Conservation (phyloP, 2,113 vertebrate genomes). For the Pelobates fuscus region DNA sequence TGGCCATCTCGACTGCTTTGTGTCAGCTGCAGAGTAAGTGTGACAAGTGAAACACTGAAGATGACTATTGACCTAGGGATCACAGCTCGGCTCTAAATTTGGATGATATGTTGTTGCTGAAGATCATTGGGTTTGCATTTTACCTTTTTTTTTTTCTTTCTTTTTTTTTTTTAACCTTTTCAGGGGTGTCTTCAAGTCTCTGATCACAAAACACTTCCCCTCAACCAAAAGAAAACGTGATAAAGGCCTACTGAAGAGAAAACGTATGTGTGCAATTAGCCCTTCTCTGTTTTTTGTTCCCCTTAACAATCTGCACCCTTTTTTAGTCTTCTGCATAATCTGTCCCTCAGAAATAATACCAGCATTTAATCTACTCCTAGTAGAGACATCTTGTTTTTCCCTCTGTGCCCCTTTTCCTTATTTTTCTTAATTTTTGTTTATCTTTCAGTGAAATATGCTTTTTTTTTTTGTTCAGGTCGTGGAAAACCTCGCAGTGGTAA, state of each 20-base stretch:
- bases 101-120: accelerated
- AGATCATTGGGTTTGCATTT: accelerated
- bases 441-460: neutral
- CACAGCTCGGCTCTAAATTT: too few species aligned
- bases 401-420: neutral
- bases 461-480: slow-evolving; percentile 73
- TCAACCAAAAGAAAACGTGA: slow-evolving; percentile 90
- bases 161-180: slow-evolving; percentile 50
- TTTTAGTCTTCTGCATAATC: neutral
- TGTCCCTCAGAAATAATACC: too few species aligned
- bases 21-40: slow-evolving; percentile 93
- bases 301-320: neutral
- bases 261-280: slow-evolving; percentile 76
- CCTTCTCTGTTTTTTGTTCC: neutral
- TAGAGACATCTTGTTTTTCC: neutral
- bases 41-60: neutral
- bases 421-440: neutral
- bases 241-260: slow-evolving; percentile 84
- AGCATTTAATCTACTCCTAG: too few species aligned
- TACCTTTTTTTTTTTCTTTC: too few species aligned
- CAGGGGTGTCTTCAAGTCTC: slow-evolving; percentile 95
- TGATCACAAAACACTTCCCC: slow-evolving; percentile 96
- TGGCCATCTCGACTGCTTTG: slow-evolving; percentile 88
- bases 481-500: slow-evolving; percentile 76
- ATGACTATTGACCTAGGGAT: too few species aligned